phyloP scores from a whole-genome alignment of 1,140 invertebrate genomes.

The Solenopsis fugax region DNA sequence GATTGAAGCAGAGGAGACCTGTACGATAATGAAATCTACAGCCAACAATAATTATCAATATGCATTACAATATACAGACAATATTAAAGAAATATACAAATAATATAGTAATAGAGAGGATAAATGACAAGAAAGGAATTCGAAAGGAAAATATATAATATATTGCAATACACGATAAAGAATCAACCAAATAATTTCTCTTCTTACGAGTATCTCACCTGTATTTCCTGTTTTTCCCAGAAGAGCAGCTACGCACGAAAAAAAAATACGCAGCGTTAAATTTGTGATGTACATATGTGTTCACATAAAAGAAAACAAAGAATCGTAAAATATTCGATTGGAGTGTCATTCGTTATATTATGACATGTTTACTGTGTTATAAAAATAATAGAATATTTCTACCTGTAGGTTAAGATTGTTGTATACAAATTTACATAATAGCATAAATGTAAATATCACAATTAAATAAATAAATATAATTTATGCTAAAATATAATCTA shows the following conservation, averaged over 20 bases:
- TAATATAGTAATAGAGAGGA: not conserved
- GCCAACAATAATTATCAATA: conserved; percentile 59
- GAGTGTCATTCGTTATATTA: not conserved
- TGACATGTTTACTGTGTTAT: not conserved
- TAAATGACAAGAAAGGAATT: conserved; percentile 5
- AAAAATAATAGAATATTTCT: conserved; percentile 21
- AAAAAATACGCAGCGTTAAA: conserved; percentile 78
- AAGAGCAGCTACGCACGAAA: conserved; percentile 84
- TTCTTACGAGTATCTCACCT: conserved; percentile 82
- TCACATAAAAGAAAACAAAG: conserved; percentile 40
- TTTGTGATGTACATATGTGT: conserved; percentile 37
- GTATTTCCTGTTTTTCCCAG: conserved; percentile 86
- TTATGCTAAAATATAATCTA: too few relatives aligned
- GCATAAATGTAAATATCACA: not conserved
- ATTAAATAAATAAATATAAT: conserved; percentile 20
- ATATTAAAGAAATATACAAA: conserved; percentile 45
- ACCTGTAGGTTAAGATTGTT: not conserved
- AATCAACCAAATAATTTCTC: conserved; percentile 29
- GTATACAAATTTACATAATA: conserved; percentile 40
- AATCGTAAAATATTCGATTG: not conserved
- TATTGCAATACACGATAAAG: conserved; percentile 10
- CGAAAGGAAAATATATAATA: conserved; percentile 4
- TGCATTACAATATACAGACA: conserved; percentile 42
- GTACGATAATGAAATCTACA: conserved; percentile 46
- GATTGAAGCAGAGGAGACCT: conserved; percentile 30